phyloP scores from a whole-genome alignment of 2,888 invertebrate species.

The Patella caerulea region DNA sequence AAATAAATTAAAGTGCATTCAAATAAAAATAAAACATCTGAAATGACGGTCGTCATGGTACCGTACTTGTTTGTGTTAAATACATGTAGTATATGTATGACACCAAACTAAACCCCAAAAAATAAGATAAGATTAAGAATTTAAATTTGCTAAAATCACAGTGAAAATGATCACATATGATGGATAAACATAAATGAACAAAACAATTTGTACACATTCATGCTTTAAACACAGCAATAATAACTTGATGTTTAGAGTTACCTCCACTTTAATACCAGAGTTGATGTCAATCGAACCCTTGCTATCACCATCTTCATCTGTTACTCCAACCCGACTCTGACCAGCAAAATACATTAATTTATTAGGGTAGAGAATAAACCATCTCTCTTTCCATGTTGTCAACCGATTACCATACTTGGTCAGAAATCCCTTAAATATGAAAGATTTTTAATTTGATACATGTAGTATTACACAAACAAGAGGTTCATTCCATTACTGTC shows the following conservation, averaged over 20 bases:
- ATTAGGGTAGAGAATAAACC: slow-evolving; percentile 84
- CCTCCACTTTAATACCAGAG: slow-evolving; percentile 64
- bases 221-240: not conserved
- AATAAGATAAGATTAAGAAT: no score
- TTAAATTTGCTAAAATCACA: no score
- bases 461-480: no score
- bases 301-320: slow-evolving; percentile 77
- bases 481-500: no score
- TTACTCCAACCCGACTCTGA: not conserved
- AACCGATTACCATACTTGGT: slow-evolving; percentile 83
- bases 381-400: slow-evolving; percentile 84
- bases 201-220: not conserved
- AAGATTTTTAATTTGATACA: not conserved
- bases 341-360: slow-evolving; percentile 82
- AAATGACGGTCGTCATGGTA: no score
- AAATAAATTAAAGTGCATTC: no score
- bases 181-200: no score
- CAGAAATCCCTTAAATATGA: slow-evolving; percentile 77
- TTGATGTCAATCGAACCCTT: slow-evolving; percentile 80
- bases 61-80: no score
- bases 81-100: no score
- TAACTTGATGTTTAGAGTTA: slow-evolving; percentile 27
- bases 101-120: no score
- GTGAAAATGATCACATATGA: no score
- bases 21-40: no score